Base-by-base conservation (phyloP, 2,888 invertebrate genomes). In the Drosophila putrida region DNA sequence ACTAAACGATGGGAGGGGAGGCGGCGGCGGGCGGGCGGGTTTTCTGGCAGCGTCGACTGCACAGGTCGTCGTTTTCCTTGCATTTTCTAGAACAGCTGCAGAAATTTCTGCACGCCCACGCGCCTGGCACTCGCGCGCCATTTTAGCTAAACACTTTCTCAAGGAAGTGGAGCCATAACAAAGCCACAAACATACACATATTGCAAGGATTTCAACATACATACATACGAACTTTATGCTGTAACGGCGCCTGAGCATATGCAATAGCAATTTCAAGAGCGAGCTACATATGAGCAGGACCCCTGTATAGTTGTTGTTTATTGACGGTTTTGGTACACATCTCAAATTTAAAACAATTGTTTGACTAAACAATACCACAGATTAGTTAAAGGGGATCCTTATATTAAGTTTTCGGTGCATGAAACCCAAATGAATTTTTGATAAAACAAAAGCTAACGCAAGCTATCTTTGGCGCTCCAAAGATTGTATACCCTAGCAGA, bases 241-340 rank as follows among this genome's bases (percentile, higher is more conserved):
- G 77, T 62, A 74, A 74, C 69, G 67, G 84, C 84, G 82, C 85
- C 84, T 80, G 64, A 82, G 88, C 85, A 84, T 85, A 85, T 85
- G 85, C 85, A 78, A 82, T 67, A 57, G 1, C 43, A 73, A 71
- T 71, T 73, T 44, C 51, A 65, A 66, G 61, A 64, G 71, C 57
- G 68, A 46, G 35, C 31, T 41, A 67, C 6, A 46, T 66, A 64
- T 11, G 65, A 83, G 65, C 63, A 59, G 61, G 75, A 75, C 62
- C 54, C 71, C 67, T 49, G 55, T 74, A 68, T 33, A 61, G 51
- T 47, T 44, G 13, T 13, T 53, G 39, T 55, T 43, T 10, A 31
- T 67, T 27, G n/a, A n/a, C n/a, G 33, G 62, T 62, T 55, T 25
- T 44, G 33, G 35, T 15, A 39, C 20, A 20, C 20, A 20, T 2